Base-by-base conservation (phyloP, 1,140 invertebrate genomes). In the Diuraphis noxia region DNA sequence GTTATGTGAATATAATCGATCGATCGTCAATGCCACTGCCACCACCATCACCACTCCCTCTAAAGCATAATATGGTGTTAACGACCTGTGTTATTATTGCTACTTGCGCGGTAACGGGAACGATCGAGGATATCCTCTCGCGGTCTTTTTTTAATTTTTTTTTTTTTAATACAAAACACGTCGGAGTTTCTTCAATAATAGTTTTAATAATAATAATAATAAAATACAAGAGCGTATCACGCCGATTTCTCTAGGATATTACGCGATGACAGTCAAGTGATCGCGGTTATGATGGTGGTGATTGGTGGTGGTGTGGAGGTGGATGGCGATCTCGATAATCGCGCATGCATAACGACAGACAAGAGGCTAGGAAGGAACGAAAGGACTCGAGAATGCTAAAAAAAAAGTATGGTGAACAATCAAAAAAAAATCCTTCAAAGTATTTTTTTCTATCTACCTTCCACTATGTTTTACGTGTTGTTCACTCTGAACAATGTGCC, bases 191-290 rank as follows among this genome's bases (percentile, higher is more conserved):
- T 91, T 82, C 23, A 52, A 91, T 82, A 91, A 91, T 82, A 91
- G 63, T 79, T 79, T 72, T 72, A 43, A 85, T 85, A 43, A 17
- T 41, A 36, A 36, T 77, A 79, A 79, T 38, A 81, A 40, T 30
- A n/a, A 17, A 36, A 38, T 88, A n/a, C 40, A 36, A 79, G 30
- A 77, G 41, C 88, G 56, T 79, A 90, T 91, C 77, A n/a, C 25
- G 36, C n/a, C n/a, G 89, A 91, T 90, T 90, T 90, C 88, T 46
- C 88, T 86, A 86, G 85, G 85, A 86, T 86, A 86, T 86, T 79
- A n/a, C 56, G 63, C 87, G 52, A 43, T 77, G 87, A 41, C 87
- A 63, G 38, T 56, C 38, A 56, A 40, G 63, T 63, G 38, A 72
- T 72, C 56, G 56, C 56, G n/a, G 56, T 19, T 89, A 46, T 34